Evolutionary conservation across 1,140 invertebrate species (phyloP).

Genomic region (Cyclargus thomasi): DNA sequence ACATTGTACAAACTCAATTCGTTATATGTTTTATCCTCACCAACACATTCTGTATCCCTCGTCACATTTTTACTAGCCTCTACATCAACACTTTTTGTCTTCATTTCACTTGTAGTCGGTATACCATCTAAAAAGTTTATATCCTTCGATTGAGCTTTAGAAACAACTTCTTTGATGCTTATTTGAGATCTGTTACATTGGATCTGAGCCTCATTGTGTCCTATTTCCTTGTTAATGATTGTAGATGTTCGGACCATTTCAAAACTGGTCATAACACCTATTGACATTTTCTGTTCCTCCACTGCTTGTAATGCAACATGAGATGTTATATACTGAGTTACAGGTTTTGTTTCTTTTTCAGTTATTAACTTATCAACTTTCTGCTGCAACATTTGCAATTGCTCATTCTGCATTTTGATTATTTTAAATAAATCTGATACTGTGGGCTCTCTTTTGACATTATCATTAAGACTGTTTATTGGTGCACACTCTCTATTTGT

Average conservation of each 20-base stretch:
- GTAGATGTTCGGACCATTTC: constrained; percentile 78
- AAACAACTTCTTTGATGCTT: constrained; percentile 54
- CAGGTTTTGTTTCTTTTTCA: constrained; percentile 34
- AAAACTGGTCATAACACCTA: constrained; percentile 83
- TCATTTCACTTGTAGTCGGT: constrained; percentile 30
- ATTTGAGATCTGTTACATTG: constrained; percentile 62
- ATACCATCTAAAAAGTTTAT: constrained; percentile 60
- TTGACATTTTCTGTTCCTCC: constrained; percentile 80
- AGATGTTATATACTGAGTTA: constrained; percentile 44
- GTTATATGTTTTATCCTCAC: constrained; percentile 61
- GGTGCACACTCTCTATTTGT: constrained; percentile 35
- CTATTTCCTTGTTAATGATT: constrained; percentile 59
- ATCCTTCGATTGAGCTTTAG: constrained; percentile 45
- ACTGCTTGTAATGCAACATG: constrained; percentile 70
- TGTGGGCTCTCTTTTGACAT: constrained; percentile 67
- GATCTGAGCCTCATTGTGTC: constrained; percentile 54
- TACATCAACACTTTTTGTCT: constrained; percentile 26
- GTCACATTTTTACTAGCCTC: constrained; percentile 25
- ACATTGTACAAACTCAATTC: constrained; percentile 76
- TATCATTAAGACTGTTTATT: constrained; percentile 47
- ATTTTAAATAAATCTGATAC: constrained; percentile 75
- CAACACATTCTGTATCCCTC: constrained; percentile 24
- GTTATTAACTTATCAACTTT: constrained; percentile 73
- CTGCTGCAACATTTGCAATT: constrained; percentile 73
- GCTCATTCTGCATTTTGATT: constrained; percentile 77